Percentiles rank a stretch among this genome's conserved stretches.
phyloP scores from a whole-genome alignment of 35 echinoderm and acorn worm species.

The Hemicentrotus pulcherrimus region DNA sequence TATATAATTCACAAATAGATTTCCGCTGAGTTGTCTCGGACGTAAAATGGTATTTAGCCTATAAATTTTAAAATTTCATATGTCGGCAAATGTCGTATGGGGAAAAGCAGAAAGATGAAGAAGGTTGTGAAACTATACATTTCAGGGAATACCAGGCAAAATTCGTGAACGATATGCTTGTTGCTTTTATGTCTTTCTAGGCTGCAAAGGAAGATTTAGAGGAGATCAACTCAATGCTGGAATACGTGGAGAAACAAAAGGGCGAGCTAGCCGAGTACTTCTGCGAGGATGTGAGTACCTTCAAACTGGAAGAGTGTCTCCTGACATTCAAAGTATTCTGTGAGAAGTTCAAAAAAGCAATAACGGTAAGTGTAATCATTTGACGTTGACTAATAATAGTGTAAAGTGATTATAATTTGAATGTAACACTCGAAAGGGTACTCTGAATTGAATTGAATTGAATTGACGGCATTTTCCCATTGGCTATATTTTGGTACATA shows the following conservation, averaged over 20 bases:
- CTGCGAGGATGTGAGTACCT: slow-evolving; percentile 86
- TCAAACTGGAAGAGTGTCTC: slow-evolving; percentile 96
- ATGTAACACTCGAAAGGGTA: too few relatives aligned
- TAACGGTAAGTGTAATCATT: slow-evolving; percentile 60
- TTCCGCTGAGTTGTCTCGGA: too few relatives aligned
- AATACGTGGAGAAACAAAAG: slow-evolving; percentile 68
- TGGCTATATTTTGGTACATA: neutral
- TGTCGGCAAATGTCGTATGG: too few relatives aligned
- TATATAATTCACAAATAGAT: neutral
- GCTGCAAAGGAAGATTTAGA: slow-evolving; percentile 71
- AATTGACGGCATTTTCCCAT: neutral
- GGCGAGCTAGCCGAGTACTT: slow-evolving; percentile 83
- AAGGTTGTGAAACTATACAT: too few relatives aligned
- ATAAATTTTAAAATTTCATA: too few relatives aligned
- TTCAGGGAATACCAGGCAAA: neutral
- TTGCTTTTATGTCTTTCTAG: slow-evolving; percentile 45
- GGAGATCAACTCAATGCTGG: slow-evolving; percentile 73
- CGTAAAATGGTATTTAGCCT: too few relatives aligned
- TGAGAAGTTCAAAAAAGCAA: slow-evolving; percentile 92
- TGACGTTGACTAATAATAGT: too few relatives aligned
- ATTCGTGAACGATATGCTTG: neutral
- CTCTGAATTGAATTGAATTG: too few relatives aligned
- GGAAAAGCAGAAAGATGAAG: too few relatives aligned
- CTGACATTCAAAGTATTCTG: slow-evolving; percentile 90
- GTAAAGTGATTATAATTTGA: too few relatives aligned